Base-by-base conservation (phyloP, 2,888 invertebrate species). In the Lasioglossum figueresi region DNA sequence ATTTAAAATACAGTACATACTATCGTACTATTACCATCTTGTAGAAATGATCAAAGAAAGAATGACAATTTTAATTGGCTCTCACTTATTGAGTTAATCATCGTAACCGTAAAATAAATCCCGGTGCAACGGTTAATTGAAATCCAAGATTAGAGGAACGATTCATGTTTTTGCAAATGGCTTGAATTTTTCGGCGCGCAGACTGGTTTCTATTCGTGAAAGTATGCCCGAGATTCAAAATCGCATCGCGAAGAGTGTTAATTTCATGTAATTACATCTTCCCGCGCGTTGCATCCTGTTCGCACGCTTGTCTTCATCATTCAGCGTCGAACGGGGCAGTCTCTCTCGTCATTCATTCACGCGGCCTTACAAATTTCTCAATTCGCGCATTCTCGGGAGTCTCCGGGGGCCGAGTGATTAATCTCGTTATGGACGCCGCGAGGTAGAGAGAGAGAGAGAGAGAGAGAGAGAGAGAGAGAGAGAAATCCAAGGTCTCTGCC, bases 341-440 rank as follows among this genome's bases (percentile, higher is more conserved):
- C 45, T 16, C 45, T 16, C 76, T 5, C 63, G 40, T 45, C 76
- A n/a, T 40, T 75, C 71, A 43, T 71, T 71, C 76, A 71, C 48
- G 87, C 10, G 23, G 52, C 23, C n/a, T 23, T 52, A 52, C 43
- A 79, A 66, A 76, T 79, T 80, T 84, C 84, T 76, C 78, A 72
- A 81, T 84, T 79, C 79, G 68, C 77, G 71, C 59, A 77, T 82
- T 80, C 72, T 72, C 82, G 74, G 68, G 78, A 70, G 73, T 73
- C 86, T 81, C 71, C 31, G 81, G 48, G 16, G 52, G 73, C 80
- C 84, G 71, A 87, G 87, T 86, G 88, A 89, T 92, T 92, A 92
- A 92, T 92, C 89, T 89, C 88, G 86, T 88, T 91, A 89, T 90
- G 86, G 85, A 81, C 85, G 86, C 90, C 88, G 91, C 85, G 90